These are phyloP conservation scores for Psylliodes chrysocephalus DNA, from an alignment of 2,888 invertebrate species.

Conservation along the genomic window DNA sequence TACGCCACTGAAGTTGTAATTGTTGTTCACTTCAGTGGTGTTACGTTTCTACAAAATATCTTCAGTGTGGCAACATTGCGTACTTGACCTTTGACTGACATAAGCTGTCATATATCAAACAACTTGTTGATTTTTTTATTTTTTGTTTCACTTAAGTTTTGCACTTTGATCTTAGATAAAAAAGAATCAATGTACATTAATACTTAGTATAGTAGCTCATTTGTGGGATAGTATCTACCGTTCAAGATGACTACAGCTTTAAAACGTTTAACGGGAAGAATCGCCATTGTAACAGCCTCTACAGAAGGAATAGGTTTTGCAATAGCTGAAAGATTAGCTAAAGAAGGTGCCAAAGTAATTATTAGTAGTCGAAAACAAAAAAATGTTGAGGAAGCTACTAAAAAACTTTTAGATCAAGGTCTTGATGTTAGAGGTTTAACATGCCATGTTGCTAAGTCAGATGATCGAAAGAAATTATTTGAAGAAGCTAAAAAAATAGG, in stretches of 20 bases:
- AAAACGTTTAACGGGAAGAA: conserved; percentile 70
- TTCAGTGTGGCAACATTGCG: too few species aligned
- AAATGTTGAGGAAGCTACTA: conserved; percentile 85
- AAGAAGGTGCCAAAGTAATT: conserved; percentile 92
- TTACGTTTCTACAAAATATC: too few species aligned
- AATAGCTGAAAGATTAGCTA: conserved; percentile 85
- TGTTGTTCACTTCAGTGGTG: too few species aligned
- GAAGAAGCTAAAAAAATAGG: conserved; percentile 77
- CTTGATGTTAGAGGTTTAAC: conserved; percentile 58
- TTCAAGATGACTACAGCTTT: conserved; percentile 21
- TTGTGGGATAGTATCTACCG: too few species aligned
- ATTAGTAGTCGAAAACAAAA: conserved; percentile 90
- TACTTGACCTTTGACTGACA: too few species aligned
- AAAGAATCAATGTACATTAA: too few species aligned
- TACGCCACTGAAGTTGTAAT: too few species aligned
- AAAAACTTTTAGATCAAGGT: conserved; percentile 65
- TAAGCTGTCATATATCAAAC: too few species aligned
- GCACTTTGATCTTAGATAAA: too few species aligned
- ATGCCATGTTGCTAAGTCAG: conserved; percentile 89
- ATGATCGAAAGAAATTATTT: conserved; percentile 79
- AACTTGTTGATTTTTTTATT: too few species aligned
- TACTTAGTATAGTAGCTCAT: too few species aligned
- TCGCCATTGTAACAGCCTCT: conserved; percentile 90
- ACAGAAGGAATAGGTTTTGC: conserved; percentile 92
- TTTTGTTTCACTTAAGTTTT: too few species aligned